A percentile compares a stretch with the other conserved stretches of the same genome.
phyloP scores from a whole-genome alignment of 2,113 vertebrate genomes.

The Boulengeromyrus knoepffleri region DNA sequence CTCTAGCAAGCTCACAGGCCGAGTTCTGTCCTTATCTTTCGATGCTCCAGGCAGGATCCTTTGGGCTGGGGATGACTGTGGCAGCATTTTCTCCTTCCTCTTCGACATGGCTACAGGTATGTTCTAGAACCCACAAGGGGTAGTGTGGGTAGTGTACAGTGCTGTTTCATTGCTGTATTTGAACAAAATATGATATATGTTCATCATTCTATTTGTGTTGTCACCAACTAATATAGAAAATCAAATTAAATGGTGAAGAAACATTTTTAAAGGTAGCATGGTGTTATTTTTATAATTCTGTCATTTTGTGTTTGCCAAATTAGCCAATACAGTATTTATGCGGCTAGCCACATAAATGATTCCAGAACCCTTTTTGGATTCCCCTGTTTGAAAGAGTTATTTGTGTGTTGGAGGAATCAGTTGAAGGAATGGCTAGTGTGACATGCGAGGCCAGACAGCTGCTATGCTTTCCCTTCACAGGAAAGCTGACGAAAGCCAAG shows the following conservation, averaged over 20 bases:
- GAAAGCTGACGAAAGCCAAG: constrained; percentile 89
- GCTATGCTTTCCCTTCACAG: constrained; percentile 42
- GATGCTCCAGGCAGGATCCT: constrained; percentile 82
- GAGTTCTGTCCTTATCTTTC: constrained; percentile 82
- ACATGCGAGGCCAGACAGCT: background rate
- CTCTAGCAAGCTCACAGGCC: constrained; percentile 80
- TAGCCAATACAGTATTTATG: background rate
- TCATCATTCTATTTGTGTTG: background rate
- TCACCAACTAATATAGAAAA: background rate
- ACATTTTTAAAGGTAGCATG: background rate
- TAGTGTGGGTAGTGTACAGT: no score
- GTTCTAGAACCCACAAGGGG: background rate
- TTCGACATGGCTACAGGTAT: constrained; percentile 89
- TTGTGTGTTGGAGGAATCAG: background rate
- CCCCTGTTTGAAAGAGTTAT: background rate
- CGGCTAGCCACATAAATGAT: background rate
- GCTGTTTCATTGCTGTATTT: background rate
- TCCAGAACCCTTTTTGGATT: background rate
- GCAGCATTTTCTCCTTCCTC: constrained; percentile 87
- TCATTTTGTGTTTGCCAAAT: background rate
- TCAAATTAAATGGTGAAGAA: background rate
- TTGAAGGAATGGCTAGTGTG: no score
- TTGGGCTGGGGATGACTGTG: constrained; percentile 85
- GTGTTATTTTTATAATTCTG: background rate
- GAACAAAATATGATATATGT: background rate